A percentile compares a stretch with the other conserved stretches of the same genome.
These are phyloP conservation scores for Cherax destructor DNA, from an alignment of 1,140 invertebrate genomes.

Conservation along the genomic window DNA sequence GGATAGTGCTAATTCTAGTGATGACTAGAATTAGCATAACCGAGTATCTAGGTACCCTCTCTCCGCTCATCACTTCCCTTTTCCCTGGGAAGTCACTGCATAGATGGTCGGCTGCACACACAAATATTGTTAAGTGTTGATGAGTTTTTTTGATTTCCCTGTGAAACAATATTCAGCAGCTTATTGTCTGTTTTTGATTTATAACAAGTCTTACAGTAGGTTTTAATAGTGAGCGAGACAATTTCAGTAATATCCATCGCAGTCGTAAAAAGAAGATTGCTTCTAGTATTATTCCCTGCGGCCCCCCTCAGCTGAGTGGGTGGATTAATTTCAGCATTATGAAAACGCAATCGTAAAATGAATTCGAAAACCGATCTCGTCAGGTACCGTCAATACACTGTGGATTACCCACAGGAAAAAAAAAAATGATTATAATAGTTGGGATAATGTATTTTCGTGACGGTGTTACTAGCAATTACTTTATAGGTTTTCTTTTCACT, in stretches of 20 bases:
- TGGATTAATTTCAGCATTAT: neutral
- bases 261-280: conserved; percentile 5
- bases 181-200: neutral
- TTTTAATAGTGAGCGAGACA: conserved; percentile 1
- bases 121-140: no score
- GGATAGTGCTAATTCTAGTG: no score
- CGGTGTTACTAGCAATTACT: neutral
- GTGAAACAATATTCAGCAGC: neutral
- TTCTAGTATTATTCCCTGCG: neutral
- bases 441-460: neutral
- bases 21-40: no score
- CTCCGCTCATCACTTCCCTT: no score
- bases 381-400: neutral
- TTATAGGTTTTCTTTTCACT: neutral
- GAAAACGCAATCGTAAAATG: neutral
- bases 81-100: no score
- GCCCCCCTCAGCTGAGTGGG: neutral
- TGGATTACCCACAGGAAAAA: neutral
- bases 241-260: neutral
- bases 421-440: neutral
- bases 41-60: no score
- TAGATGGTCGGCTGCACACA: no score
- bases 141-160: neutral
- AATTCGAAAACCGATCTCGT: neutral
- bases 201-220: neutral